Conservation (phyloP, 2,888 invertebrate genomes). For the Chelonus formosanus region DNA sequence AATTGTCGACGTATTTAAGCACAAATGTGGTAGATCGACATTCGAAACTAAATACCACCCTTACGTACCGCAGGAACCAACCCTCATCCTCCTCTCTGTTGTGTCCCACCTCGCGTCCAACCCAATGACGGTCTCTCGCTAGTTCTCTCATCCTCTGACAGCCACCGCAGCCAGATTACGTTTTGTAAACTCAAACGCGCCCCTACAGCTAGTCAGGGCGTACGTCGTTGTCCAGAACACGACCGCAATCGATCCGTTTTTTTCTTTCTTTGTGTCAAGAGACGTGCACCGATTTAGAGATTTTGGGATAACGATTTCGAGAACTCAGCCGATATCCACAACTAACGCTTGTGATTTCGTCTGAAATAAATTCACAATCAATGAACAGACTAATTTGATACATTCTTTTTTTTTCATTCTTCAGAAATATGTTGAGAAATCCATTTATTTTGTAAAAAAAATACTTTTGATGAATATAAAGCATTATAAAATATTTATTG, state of each 20-base stretch:
- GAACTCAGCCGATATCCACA: background rate
- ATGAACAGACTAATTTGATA: constrained; percentile 1
- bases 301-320: constrained; percentile 17
- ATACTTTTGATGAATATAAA: background rate
- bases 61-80: constrained; percentile 13
- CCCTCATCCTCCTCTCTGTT: constrained; percentile 15
- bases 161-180: constrained; percentile 27
- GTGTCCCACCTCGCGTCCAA: constrained; percentile 20
- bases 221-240: constrained; percentile 21
- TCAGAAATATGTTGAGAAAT: background rate
- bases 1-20: constrained; percentile 8
- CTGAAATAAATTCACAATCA: constrained; percentile 4
- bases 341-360: constrained; percentile 6
- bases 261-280: constrained; percentile 18
- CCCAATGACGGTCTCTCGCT: constrained; percentile 7
- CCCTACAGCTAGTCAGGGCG: constrained; percentile 19
- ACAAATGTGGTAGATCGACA: constrained; percentile 2
- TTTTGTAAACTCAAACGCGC: constrained; percentile 31
- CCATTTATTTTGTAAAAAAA: background rate
- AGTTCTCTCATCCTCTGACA: constrained; percentile 11
- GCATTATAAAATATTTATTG: background rate
- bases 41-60: constrained; percentile 25
- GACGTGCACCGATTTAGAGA: constrained; percentile 37
- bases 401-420: background rate
- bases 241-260: constrained; percentile 27